These are phyloP conservation scores for Boloria selene DNA, from an alignment of 2,888 invertebrate species.

Conservation along the genomic window DNA sequence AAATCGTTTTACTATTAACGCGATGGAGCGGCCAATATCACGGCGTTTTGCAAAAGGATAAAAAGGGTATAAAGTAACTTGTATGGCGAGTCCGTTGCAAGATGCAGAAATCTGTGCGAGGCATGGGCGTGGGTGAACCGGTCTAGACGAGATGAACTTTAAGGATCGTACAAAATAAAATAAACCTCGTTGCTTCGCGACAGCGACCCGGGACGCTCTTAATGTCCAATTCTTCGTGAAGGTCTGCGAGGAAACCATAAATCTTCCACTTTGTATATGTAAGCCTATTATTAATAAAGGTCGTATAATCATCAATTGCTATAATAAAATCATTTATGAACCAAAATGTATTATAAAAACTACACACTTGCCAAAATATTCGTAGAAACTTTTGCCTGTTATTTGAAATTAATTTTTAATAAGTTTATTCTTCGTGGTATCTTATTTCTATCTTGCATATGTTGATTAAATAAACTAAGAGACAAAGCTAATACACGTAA, in stretches of 20 bases:
- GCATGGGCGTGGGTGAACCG: slow-evolving; percentile 75
- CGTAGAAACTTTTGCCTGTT: background rate
- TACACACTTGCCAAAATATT: slow-evolving; percentile 9
- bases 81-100: slow-evolving; percentile 77
- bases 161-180: slow-evolving; percentile 75
- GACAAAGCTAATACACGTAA: background rate
- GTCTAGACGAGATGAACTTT: slow-evolving; percentile 81
- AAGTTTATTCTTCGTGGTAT: background rate
- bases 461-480: background rate
- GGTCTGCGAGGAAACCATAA: slow-evolving; percentile 36
- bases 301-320: slow-evolving; percentile 34
- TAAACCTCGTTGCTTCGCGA: slow-evolving; percentile 68
- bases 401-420: background rate
- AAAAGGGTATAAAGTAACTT: slow-evolving; percentile 77
- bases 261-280: slow-evolving; percentile 32
- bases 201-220: slow-evolving; percentile 61
- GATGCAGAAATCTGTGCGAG: slow-evolving; percentile 81
- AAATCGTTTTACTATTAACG: slow-evolving; percentile 68
- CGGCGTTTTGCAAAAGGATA: slow-evolving; percentile 72
- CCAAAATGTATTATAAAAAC: slow-evolving; percentile 8
- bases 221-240: slow-evolving; percentile 56
- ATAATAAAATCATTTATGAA: slow-evolving; percentile 32
- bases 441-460: background rate
- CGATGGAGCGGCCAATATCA: slow-evolving; percentile 55
- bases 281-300: slow-evolving; percentile 37